These are phyloP conservation scores for Drosophila tanythrix DNA, from an alignment of 2,888 invertebrate species.

Conservation along the genomic window DNA sequence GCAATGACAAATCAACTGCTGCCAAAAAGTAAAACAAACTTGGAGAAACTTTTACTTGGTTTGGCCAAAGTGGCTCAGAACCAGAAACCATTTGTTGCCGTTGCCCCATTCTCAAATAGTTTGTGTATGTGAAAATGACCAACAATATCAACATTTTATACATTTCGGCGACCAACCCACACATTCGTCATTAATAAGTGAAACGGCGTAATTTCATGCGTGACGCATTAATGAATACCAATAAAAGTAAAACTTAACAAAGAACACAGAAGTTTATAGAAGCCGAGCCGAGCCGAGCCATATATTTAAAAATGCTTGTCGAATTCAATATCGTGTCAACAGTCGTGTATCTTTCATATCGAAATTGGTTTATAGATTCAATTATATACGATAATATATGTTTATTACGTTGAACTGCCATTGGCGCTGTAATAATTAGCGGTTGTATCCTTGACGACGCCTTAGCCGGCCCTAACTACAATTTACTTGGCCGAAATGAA, in stretches of 20 bases:
- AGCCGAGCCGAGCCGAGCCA: background rate
- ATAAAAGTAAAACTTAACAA: conserved; percentile 9
- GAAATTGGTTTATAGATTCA: background rate
- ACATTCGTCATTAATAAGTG: conserved; percentile 27
- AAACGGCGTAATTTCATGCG: conserved; percentile 40
- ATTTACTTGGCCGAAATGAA: conserved; percentile 34
- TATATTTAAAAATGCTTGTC: background rate
- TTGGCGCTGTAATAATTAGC: background rate
- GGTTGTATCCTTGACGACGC: conserved; percentile 27
- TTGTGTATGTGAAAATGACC: background rate
- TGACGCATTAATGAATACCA: conserved; percentile 27
- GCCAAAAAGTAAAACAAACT: background rate
- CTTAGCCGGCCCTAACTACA: conserved; percentile 24
- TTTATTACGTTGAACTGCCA: conserved; percentile 2
- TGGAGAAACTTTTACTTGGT: background rate
- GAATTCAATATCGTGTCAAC: no score
- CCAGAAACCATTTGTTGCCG: background rate
- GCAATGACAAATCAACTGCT: background rate
- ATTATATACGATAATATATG: background rate
- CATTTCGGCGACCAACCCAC: conserved; percentile 1
- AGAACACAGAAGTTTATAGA: background rate
- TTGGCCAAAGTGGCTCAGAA: background rate
- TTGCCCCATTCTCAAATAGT: background rate
- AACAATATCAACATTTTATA: background rate
- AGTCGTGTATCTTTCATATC: background rate